Evolutionary conservation across 53 echinoderm and acorn worm species (phyloP), one percentile per base, ranked within the genome.

Genomic region (Hippasteria phrygiana): DNA sequence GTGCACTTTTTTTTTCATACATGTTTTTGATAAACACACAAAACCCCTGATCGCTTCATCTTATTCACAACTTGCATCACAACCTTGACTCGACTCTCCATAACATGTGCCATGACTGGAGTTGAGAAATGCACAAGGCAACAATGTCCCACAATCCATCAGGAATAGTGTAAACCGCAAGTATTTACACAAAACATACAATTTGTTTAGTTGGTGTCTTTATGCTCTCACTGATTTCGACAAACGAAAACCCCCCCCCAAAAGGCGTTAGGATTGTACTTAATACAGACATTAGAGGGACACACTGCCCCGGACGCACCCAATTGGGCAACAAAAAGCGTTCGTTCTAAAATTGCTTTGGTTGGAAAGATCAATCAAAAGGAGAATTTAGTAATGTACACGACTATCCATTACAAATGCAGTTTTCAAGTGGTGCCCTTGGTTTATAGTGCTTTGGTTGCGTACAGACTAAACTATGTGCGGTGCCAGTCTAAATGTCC

Each of bases 1-100:
- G 82, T 82, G 82, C 82, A 82, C 64, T 82, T 75, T 45, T 63
- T 37, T 80, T 43, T 63, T 18, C 63, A 62, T 75, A 75, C 75
- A 50, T 47, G 17, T 43, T 82, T 32, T n/a, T n/a, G n/a, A n/a
- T n/a, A 82, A 22, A 82, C 66, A 46, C 63, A 82, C 82, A 38
- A 24, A 35, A 16, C 62, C 28, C 46, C 46, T 50, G 32, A 75
- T 75, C 4, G 4, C 4, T 28, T 32, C 35, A 45, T 46, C 27
- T 31, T 45, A 65, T 66, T 62, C 62, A 77, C 77, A 78, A 24
- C 38, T 38, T 22, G 20, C 22, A 6, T 40, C 27, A 42, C 48
- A 75, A 29, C 17, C 45, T 27, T 31, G 6, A 47, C 48, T 24
- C 31, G 32, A 32, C 36, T 31, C 48, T 5, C 16, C 20, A 75